phyloP scores from a whole-genome alignment of 2,797 vertebrate species.

The Catamblyrhynchus diadema region DNA sequence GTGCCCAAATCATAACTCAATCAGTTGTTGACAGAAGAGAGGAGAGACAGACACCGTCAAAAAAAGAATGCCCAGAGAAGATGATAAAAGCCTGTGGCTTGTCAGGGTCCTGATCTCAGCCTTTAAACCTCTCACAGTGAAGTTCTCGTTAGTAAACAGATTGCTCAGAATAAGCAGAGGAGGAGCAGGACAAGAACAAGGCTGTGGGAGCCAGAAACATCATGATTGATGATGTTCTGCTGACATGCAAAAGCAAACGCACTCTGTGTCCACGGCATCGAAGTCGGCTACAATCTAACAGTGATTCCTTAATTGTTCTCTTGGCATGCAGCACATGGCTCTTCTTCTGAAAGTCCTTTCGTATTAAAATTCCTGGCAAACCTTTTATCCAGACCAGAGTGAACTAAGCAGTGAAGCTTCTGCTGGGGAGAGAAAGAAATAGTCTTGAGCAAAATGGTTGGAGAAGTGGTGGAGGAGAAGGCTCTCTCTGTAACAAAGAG shows the following conservation, averaged over 20 bases:
- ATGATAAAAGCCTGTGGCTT: background rate
- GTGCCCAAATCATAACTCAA: background rate
- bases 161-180: background rate
- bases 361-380: slow-evolving; percentile 25
- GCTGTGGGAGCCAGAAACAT: slow-evolving; percentile 17
- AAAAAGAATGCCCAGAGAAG: background rate
- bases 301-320: slow-evolving; percentile 27
- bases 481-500: background rate
- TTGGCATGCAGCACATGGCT: background rate
- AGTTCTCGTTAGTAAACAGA: background rate
- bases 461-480: background rate
- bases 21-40: background rate
- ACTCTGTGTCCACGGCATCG: background rate
- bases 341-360: slow-evolving; percentile 25
- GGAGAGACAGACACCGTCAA: background rate
- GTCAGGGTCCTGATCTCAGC: background rate
- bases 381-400: slow-evolving; percentile 3
- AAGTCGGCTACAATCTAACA: background rate
- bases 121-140: background rate
- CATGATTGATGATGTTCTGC: slow-evolving; percentile 34
- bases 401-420: background rate
- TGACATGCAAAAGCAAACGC: slow-evolving; percentile 4
- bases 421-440: background rate
- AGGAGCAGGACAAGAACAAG: background rate
- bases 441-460: background rate